Evolutionary conservation across 2,113 vertebrate genomes (phyloP).

Genomic region (Dipodomys ordii): DNA sequence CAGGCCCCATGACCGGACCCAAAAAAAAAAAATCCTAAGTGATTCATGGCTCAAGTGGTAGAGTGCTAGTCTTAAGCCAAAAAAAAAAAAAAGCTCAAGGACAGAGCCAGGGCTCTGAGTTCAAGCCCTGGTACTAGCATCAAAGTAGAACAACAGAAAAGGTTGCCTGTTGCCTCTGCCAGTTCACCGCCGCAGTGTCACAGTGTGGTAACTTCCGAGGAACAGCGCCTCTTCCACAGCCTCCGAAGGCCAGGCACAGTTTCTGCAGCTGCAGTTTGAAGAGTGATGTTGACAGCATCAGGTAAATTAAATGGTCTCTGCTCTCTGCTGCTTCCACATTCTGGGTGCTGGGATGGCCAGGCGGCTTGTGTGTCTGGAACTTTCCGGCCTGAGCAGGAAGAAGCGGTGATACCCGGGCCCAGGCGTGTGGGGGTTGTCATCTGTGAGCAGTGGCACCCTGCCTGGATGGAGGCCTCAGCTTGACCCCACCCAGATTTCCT

Average conservation of each 20-base stretch:
- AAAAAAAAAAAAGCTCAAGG: too few relatives aligned
- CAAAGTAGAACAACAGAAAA: too few relatives aligned
- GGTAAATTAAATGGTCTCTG: not conserved
- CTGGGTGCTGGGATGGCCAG: accelerated
- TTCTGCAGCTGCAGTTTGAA: constrained; percentile 69
- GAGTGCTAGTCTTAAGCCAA: too few relatives aligned
- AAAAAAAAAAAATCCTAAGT: too few relatives aligned
- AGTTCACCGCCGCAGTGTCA: not conserved
- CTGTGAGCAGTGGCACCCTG: not conserved
- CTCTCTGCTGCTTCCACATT: not conserved
- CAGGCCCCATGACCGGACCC: too few relatives aligned
- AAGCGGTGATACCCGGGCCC: not conserved
- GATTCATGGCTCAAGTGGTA: too few relatives aligned
- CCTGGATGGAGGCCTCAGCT: not conserved
- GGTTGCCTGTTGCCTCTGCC: too few relatives aligned
- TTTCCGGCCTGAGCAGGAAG: not conserved
- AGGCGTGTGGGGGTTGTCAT: too few relatives aligned
- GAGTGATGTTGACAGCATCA: not conserved
- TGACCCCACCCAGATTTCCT: not conserved
- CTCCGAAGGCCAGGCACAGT: not conserved
- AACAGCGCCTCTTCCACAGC: constrained; percentile 73
- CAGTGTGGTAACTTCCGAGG: constrained; percentile 60
- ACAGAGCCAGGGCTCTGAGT: too few relatives aligned
- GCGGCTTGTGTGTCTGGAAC: not conserved
- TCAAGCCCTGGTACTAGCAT: too few relatives aligned